Evolutionary conservation across 2,888 invertebrate species (phyloP).

Genomic region (Magallana nippona): DNA sequence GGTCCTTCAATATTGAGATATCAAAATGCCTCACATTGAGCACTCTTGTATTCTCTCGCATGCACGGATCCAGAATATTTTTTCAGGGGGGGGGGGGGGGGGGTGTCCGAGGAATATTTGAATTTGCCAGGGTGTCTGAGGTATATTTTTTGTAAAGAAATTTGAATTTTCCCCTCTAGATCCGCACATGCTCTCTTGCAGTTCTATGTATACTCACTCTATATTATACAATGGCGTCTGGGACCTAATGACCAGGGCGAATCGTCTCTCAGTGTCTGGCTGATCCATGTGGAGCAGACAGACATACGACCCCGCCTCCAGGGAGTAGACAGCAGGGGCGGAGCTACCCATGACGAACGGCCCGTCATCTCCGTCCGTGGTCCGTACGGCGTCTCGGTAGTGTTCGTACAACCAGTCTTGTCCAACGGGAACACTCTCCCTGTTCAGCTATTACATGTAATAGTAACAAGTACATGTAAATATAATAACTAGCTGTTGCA

Average conservation of each 20-base stretch:
- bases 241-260: slow-evolving; percentile 82
- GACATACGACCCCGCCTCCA: slow-evolving; percentile 88
- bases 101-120: too few species aligned
- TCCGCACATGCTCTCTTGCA: neutral
- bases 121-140: too few species aligned
- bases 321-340: slow-evolving; percentile 88
- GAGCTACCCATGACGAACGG: slow-evolving; percentile 79
- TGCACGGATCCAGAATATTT: too few species aligned
- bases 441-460: neutral
- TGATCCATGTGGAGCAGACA: slow-evolving; percentile 86
- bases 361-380: slow-evolving; percentile 50
- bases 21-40: too few species aligned
- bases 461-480: neutral
- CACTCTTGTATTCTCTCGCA: too few species aligned
- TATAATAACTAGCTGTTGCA: too few species aligned
- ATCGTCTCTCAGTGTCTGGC: slow-evolving; percentile 86
- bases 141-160: too few species aligned
- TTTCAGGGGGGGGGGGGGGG: too few species aligned
- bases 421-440: slow-evolving; percentile 27
- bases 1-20: too few species aligned
- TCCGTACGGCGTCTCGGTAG: slow-evolving; percentile 54
- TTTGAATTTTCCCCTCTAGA: too few species aligned
- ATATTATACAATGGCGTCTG: slow-evolving; percentile 44
- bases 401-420: slow-evolving; percentile 59
- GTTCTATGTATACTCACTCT: neutral